Conservation (phyloP, 2,113 vertebrate genomes). For the Cnemophilus loriae region DNA sequence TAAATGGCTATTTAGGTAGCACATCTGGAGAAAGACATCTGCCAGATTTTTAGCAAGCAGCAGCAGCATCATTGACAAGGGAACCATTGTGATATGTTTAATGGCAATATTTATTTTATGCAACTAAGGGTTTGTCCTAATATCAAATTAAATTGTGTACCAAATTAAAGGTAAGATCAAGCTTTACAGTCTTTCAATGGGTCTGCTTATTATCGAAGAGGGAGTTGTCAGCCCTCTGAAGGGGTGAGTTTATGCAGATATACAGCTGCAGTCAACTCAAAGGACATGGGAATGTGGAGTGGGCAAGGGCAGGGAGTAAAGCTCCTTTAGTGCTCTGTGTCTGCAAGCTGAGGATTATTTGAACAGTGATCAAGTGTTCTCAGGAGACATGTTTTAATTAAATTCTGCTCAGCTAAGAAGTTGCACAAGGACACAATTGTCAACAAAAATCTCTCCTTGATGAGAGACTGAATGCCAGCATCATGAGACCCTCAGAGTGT, state of each 20-base stretch:
- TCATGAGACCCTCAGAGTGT: neutral
- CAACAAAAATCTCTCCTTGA: neutral
- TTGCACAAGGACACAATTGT: constrained; percentile 17
- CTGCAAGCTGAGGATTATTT: neutral
- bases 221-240: neutral
- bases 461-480: neutral
- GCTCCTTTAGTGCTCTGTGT: neutral
- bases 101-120: neutral
- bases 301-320: neutral
- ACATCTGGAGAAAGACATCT: constrained; percentile 32
- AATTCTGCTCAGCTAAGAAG: constrained; percentile 36
- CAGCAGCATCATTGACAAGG: neutral
- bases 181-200: neutral
- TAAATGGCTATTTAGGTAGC: constrained; percentile 5
- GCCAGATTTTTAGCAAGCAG: neutral
- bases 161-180: neutral
- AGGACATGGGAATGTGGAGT: neutral
- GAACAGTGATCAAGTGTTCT: constrained; percentile 24
- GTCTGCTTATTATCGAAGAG: neutral
- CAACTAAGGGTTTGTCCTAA: neutral
- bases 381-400: constrained; percentile 35
- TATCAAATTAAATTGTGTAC: neutral
- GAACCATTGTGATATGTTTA: neutral
- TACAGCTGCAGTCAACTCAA: neutral
- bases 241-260: neutral